Evolutionary conservation across 2,888 invertebrate species (phyloP), one percentile per base, ranked within the genome.

Genomic region (Dascillus cervinus): DNA sequence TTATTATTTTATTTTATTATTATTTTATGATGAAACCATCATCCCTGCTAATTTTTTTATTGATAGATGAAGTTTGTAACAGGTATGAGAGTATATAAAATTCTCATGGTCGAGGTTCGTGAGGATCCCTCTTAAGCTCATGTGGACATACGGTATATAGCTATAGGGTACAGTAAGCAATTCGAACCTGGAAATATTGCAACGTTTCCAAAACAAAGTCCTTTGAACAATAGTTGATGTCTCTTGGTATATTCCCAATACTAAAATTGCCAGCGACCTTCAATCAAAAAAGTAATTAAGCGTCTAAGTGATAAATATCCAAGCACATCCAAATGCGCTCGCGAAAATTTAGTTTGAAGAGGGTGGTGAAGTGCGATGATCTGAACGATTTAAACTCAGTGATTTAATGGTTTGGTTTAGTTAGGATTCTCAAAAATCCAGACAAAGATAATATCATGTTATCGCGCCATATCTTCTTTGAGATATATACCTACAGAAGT

Each of bases 301-400:
- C 22, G 11, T 9, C 8, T 19, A 6, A 6, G 8, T 19, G 9
- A 21, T 21, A 21, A 10, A 9, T 10, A 21, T 11, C 11, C 22
- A 21, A 21, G 6, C 11, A 21, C 22, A 21, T 21, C 22, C 22
- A 21, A 21, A 21, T 21, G 22, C 11, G 22, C 22, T 21, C 22
- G 22, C 22, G 11, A 21, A 11, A 21, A 21, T 10, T 21, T 5
- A 10, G 19, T 21, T 21, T 21, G 22, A 21, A 21, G 11, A 19
- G 5, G 8, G 19, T 19, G 19, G 19, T 19, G 19, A 19, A 19
- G 19, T 8, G 8, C 19, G 19, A 6, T 19, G 19, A 3, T 8
- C 11, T 11, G 8, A n/a, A 23, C 23, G 11, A 23, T 23, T 23
- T 23, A 23, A 23, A 23, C 23, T 23, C 6, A 9, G 9, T 22